Evolutionary conservation across 2,797 vertebrate species (phyloP).

Genomic region (Lerista edwardsae): DNA sequence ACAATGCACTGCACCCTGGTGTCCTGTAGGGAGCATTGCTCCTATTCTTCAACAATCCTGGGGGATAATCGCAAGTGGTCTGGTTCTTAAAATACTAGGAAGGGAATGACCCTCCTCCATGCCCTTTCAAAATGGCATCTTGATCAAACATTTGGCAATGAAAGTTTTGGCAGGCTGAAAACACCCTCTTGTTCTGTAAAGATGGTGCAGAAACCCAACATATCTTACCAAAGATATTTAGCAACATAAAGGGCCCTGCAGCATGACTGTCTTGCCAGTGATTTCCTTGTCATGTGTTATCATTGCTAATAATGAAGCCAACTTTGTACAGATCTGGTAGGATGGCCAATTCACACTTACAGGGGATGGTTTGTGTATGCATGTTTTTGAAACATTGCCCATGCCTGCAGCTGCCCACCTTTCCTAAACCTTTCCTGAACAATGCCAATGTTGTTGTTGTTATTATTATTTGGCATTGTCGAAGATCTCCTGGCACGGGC

Average conservation of each 20-base stretch:
- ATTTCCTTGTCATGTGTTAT: constrained; percentile 33
- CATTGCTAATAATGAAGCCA: constrained; percentile 40
- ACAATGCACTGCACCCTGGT: too few relatives aligned
- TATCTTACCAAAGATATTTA: constrained; percentile 45
- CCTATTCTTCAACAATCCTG: too few relatives aligned
- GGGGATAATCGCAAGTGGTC: too few relatives aligned
- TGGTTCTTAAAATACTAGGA: neutral
- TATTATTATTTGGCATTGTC: constrained; percentile 62
- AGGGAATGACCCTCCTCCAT: neutral
- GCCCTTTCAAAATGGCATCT: neutral
- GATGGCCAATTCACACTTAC: constrained; percentile 19
- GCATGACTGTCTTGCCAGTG: constrained; percentile 29
- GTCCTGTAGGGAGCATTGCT: too few relatives aligned
- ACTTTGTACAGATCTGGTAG: constrained; percentile 4
- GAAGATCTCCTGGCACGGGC: constrained; percentile 60
- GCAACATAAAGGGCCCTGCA: constrained; percentile 29
- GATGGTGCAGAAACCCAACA: constrained; percentile 39
- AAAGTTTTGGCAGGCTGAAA: constrained; percentile 39
- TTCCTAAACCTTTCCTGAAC: constrained; percentile 14
- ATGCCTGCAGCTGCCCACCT: constrained; percentile 45
- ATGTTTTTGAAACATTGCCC: constrained; percentile 38
- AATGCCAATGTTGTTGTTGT: constrained; percentile 29
- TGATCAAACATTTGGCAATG: neutral
- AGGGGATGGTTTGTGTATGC: neutral
- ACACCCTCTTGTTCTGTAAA: constrained; percentile 32